phyloP scores from a whole-genome alignment of 2,888 invertebrate species.

The Amblyjoppa fuscipennis region DNA sequence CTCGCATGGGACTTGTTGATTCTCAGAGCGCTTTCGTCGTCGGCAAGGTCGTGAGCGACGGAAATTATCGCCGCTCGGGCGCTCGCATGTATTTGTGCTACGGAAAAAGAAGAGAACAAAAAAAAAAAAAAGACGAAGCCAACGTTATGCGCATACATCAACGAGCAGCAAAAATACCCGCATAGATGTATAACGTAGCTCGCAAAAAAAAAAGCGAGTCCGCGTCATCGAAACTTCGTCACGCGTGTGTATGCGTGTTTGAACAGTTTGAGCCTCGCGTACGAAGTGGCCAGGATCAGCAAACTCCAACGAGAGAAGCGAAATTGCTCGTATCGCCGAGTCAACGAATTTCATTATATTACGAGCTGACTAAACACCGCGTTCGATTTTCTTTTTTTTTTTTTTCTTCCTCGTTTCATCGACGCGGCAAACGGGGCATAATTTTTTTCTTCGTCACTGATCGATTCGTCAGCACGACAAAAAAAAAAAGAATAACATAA shows the following conservation, averaged over 20 bases:
- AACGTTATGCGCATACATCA: conserved; percentile 1
- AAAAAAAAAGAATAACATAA: background rate
- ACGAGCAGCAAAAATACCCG: conserved; percentile 1
- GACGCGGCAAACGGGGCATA: background rate
- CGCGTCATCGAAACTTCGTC: background rate
- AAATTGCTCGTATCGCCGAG: conserved; percentile 12
- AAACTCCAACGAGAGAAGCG: background rate
- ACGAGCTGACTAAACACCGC: conserved; percentile 8
- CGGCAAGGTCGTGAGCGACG: conserved; percentile 43
- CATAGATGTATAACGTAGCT: conserved; percentile 6
- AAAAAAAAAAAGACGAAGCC: background rate
- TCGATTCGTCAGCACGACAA: background rate
- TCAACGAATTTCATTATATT: conserved; percentile 20
- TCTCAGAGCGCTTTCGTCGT: conserved; percentile 2
- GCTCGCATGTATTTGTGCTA: background rate
- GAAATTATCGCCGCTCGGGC: conserved; percentile 34
- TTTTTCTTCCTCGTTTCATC: background rate
- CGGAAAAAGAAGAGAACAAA: background rate
- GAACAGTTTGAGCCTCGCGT: conserved; percentile 33
- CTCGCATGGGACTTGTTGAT: conserved; percentile 42
- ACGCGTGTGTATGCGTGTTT: conserved; percentile 4
- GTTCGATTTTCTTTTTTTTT: background rate
- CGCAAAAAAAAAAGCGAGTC: conserved; percentile 40
- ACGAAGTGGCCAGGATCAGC: conserved; percentile 34
- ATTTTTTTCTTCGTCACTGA: background rate